Evolutionary conservation across 2,888 invertebrate species (phyloP).

Genomic region (Tholera decimalis): DNA sequence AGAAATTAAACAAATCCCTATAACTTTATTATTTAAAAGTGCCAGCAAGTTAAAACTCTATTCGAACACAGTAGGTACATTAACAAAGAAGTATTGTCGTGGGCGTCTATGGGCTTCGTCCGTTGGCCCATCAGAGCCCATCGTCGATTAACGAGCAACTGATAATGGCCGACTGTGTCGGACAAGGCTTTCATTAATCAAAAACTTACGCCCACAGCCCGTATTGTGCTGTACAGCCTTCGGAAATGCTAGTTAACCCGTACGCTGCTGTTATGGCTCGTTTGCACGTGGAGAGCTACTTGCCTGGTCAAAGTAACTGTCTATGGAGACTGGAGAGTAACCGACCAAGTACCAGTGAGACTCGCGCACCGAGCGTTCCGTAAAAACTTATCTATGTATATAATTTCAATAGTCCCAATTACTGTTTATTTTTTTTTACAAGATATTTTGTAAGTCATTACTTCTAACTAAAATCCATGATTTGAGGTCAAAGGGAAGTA

Average conservation of each 20-base stretch:
- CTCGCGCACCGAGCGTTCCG: too few relatives aligned
- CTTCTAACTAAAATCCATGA: too few relatives aligned
- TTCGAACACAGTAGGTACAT: constrained; percentile 15
- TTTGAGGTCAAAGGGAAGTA: too few relatives aligned
- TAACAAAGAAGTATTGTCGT: constrained; percentile 34
- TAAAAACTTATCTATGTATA: too few relatives aligned
- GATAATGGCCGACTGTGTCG: constrained; percentile 48
- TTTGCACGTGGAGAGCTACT: background rate
- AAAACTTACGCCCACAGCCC: constrained; percentile 52
- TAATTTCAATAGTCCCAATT: too few relatives aligned
- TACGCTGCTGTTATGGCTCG: background rate
- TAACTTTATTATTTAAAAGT: background rate
- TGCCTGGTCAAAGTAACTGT: too few relatives aligned
- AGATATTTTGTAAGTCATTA: too few relatives aligned
- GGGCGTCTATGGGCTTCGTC: constrained; percentile 5
- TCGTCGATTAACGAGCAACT: constrained; percentile 47
- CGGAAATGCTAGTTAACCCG: constrained; percentile 43
- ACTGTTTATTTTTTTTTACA: too few relatives aligned
- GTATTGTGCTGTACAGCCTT: constrained; percentile 52
- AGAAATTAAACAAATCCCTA: background rate
- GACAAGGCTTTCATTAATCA: constrained; percentile 59
- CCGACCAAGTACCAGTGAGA: too few relatives aligned
- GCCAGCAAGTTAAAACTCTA: background rate
- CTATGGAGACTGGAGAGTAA: too few relatives aligned
- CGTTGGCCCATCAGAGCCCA: constrained; percentile 35